Base-by-base conservation (phyloP, 2,888 invertebrate genomes). In the Pimpla rufipes region DNA sequence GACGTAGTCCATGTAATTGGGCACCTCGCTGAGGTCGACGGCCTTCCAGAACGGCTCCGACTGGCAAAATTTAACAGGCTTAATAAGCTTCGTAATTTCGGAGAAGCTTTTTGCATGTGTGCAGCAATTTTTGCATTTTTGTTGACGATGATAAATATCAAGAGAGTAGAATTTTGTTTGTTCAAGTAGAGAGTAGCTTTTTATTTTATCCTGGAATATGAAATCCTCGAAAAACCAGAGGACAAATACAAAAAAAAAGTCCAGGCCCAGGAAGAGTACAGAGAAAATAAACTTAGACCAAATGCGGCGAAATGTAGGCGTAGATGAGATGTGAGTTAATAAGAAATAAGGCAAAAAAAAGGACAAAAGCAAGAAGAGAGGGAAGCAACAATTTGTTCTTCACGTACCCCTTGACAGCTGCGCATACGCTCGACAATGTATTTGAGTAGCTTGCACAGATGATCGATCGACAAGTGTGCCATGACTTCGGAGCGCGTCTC, bases 401-500 rank as follows among this genome's bases (percentile, higher is more conserved):
- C 18, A 35, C 94, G 95, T 95, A 98, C 98, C 95, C 97, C 98
- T 90, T 96, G 95, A 78, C 96, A 94, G 88, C 95, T 95, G 91
- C 96, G 96, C 97, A 98, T 97, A 88, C 97, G 94, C 85, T 96
- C 96, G 74, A 98, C 94, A 2, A 98, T 97, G 93, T 96, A 96
- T 89, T 96, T 96, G 21, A 99, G 94, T 83, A 98, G 94, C 86
- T 96, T 96, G 92, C 96, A 96, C 13, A 98, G 94, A 90, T 97
- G 96, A 85, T 97, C 96, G 42, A 96, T 92, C 0, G 96, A 95
- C 86, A 97, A 94, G 90, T 96, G 96, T 89, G 95, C 95, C 96
- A 97, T 96, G 0, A 96, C 95, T 68, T 94, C 94, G 0, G 97
- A 96, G 87, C 96, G 95, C 47, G 96, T 95, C 88, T 96, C 96